Evolutionary conservation across 2,888 invertebrate species (phyloP), one percentile per base, ranked within the genome.

Genomic region (Parochlus steinenii): DNA sequence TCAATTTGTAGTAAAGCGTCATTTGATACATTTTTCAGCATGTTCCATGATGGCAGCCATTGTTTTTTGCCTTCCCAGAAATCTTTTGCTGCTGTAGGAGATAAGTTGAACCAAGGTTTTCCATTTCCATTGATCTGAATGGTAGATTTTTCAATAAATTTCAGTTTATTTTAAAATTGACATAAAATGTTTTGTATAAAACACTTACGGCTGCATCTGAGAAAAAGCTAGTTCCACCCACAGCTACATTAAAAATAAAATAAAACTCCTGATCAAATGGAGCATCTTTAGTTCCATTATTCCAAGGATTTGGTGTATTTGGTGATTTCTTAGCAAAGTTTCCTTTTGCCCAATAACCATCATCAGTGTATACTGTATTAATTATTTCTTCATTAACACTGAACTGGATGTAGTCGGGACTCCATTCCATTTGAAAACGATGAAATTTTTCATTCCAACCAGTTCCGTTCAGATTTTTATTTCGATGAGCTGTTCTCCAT

Each of bases 211-310:
- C 43, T 17, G 46, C 44, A 45, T 80, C 77, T 0, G 69, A 63
- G 49, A 79, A 79, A 46, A 69, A 68, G 37, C 67, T 62, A 1
- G 66, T 49, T 1, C 81, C 81, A 1, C 79, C 81, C 23, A 77
- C 76, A 27, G 75, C 74, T 4, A 82, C 56, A 4, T 79, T 80
- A 36, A 82, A 46, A 2, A 73, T 64, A 20, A 82, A 17, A 14
- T 11, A 29, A 20, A 36, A 36, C 19, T 75, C 63, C 50, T 72
- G 65, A 51, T 79, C 76, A 46, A 78, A 78, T 0, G 80, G 79
- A 3, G 76, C 74, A 55, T 74, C 63, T 12, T 22, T 31, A 2
- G 19, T 29, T 18, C 22, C 16, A 24, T 14, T 11, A 2, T 24
- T 54, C 71, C 71, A 71, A 4, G 69, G 69, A 48, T 71, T 73